These are phyloP conservation scores for Callyntrura sp. DNA, from an alignment of 2,888 invertebrate species.

Conservation along the genomic window DNA sequence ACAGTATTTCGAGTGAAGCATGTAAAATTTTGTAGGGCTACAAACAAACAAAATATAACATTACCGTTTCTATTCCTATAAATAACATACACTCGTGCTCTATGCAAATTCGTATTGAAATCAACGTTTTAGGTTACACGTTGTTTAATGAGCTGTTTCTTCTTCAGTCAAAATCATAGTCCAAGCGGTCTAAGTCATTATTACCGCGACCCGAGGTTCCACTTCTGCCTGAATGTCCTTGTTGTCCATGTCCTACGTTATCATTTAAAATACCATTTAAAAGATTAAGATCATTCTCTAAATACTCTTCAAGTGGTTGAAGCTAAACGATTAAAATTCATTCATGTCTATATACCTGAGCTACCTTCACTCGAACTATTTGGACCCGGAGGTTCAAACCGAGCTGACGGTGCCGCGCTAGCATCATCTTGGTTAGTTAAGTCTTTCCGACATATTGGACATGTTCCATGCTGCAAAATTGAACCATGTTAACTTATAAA, in stretches of 20 bases:
- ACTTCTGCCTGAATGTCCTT: slow-evolving; percentile 50
- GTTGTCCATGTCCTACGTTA: too few species aligned
- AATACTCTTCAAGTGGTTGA: too few species aligned
- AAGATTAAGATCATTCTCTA: too few species aligned
- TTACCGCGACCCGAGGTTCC: slow-evolving; percentile 38
- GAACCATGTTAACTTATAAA: too few species aligned
- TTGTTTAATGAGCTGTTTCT: slow-evolving; percentile 46
- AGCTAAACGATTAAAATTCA: too few species aligned
- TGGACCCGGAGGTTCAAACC: slow-evolving; percentile 64
- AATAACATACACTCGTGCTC: slow-evolving; percentile 7
- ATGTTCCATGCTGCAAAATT: slow-evolving; percentile 97
- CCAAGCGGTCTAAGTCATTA: slow-evolving; percentile 72
- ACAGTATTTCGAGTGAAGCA: slow-evolving; percentile 5
- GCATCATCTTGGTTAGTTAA: slow-evolving; percentile 87
- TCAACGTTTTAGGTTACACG: slow-evolving; percentile 33
- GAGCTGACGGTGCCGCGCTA: slow-evolving; percentile 83
- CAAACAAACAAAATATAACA: background rate
- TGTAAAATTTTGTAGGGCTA: slow-evolving; percentile 3
- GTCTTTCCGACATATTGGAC: slow-evolving; percentile 96
- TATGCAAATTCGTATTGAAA: slow-evolving; percentile 15
- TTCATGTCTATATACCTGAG: slow-evolving; percentile 25
- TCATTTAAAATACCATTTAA: too few species aligned
- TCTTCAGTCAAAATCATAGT: slow-evolving; percentile 78
- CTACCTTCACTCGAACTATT: slow-evolving; percentile 52
- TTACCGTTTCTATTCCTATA: too few species aligned